These are phyloP conservation scores for Aurelia aurita complex sp. Pacific DNA, from an alignment of 30 jellyfish, hydroid and myxozoan species.

Conservation along the genomic window DNA sequence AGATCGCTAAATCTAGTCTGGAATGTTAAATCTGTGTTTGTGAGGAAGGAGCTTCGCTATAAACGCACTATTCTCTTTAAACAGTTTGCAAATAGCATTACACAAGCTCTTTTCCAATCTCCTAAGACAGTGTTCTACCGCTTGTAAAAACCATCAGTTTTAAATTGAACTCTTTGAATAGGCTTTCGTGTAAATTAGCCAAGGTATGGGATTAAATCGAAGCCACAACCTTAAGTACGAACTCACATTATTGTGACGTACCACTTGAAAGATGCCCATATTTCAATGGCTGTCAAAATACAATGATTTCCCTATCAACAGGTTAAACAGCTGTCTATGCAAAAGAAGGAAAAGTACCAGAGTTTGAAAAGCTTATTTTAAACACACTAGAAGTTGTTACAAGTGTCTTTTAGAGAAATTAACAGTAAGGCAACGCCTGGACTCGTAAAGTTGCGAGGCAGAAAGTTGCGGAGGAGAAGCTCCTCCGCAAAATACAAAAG, in stretches of 20 bases:
- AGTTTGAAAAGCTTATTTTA: no score
- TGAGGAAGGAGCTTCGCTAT: background rate
- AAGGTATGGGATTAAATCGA: constrained; percentile 45
- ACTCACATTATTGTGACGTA: constrained; percentile 61
- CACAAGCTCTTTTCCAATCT: constrained; percentile 3
- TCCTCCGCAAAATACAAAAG: no score
- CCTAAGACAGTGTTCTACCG: constrained; percentile 20
- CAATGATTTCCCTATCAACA: constrained; percentile 20
- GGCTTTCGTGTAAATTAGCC: constrained; percentile 72
- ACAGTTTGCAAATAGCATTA: constrained; percentile 9
- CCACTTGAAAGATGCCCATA: constrained; percentile 58
- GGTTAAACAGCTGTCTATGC: constrained; percentile 8
- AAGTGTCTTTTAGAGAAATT: no score
- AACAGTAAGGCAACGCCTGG: no score
- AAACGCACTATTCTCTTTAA: background rate
- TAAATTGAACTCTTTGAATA: constrained; percentile 35
- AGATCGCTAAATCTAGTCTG: background rate
- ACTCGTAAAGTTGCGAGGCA: no score
- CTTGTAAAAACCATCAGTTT: constrained; percentile 49
- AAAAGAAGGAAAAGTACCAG: no score
- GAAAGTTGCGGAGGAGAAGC: no score
- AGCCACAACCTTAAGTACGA: constrained; percentile 42
- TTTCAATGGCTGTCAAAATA: constrained; percentile 45
- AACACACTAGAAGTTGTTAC: no score
- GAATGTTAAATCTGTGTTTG: background rate